Base-by-base conservation (phyloP, 2,113 vertebrate species). In the Alces alces region DNA sequence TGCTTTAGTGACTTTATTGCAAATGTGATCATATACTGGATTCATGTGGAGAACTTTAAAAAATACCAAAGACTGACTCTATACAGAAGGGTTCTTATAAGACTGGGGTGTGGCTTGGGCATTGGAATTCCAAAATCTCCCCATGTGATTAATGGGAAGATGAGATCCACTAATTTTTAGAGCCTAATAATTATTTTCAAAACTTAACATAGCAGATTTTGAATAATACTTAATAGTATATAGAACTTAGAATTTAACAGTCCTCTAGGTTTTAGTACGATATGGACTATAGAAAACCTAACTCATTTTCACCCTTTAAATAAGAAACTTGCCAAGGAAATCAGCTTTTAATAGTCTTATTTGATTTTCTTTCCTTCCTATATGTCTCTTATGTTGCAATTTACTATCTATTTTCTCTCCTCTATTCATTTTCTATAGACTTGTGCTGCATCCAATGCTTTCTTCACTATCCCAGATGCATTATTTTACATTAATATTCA, bases 401-500 rank as follows among this genome's bases (percentile, higher is more conserved):
- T 95, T 82, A 54, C 30, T 76, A 39, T 36, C 21, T 87, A 14
- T 85, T 87, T 88, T 96, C 52, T 45, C 19, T 95, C 50, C 27
- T 73, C 28, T 73, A 30, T 88, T 90, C 28, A 47, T 82, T 85
- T 93, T 76, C 10, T 89, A 19, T 57, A 85, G 54, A 64, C 0
- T 90, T 91, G 54, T 5, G 23, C 15, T 86, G 8, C 61, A 70
- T 39, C 6, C 9, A 36, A 58, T 16, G 30, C 23, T 80, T 86
- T n/a, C 13, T 78, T 60, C 66, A 93, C 30, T 96, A 39, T 82
- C n/a, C 47, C 7, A 47, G 3, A n/a, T 19, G 21, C 15, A 94
- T 93, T 91, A 91, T 76, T 96, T 95, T 19, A 54, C 50, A 96
- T 61, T 89, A 64, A 89, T 90, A 93, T 39, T 78, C 57, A 86